Conservation (phyloP, 37 sponge, comb jelly and placozoan genomes). For the Beroe ovata region DNA sequence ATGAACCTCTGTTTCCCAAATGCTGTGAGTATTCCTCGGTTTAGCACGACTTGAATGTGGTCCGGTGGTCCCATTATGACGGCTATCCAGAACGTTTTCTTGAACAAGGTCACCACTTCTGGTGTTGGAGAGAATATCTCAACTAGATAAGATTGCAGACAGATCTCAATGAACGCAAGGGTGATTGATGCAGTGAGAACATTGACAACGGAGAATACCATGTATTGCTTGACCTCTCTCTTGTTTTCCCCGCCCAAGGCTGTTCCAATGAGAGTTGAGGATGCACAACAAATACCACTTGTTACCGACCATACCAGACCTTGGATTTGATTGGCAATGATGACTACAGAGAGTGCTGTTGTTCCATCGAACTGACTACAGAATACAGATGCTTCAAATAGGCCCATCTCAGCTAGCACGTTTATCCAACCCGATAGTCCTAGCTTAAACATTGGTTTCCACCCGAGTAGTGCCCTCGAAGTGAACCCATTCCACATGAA, state of each 20-base stretch:
- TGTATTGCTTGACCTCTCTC: not conserved
- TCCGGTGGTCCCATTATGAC: not conserved
- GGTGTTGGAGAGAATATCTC: not conserved
- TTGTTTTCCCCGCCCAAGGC: not conserved
- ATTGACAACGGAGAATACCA: not conserved
- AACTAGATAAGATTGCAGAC: not conserved
- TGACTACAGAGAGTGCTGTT: not conserved
- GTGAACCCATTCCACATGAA: conserved; percentile 16
- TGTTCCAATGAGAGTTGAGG: conserved; percentile 4
- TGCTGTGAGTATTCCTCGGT: not conserved
- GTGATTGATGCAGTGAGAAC: not conserved
- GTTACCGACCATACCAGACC: not conserved
- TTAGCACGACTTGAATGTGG: not conserved
- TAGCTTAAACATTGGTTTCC: conserved; percentile 19
- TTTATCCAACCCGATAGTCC: not conserved
- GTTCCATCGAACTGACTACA: conserved; percentile 4
- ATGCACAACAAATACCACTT: not conserved
- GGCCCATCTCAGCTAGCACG: not conserved
- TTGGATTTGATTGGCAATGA: not conserved
- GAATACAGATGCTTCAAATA: not conserved
- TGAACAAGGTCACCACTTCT: not conserved
- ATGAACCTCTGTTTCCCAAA: conserved; percentile 39
- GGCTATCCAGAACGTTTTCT: not conserved
- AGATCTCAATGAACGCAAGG: not conserved
- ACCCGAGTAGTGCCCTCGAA: not conserved